phyloP scores from a whole-genome alignment of 1,140 invertebrate species.

The Trachelipus rathkii region DNA sequence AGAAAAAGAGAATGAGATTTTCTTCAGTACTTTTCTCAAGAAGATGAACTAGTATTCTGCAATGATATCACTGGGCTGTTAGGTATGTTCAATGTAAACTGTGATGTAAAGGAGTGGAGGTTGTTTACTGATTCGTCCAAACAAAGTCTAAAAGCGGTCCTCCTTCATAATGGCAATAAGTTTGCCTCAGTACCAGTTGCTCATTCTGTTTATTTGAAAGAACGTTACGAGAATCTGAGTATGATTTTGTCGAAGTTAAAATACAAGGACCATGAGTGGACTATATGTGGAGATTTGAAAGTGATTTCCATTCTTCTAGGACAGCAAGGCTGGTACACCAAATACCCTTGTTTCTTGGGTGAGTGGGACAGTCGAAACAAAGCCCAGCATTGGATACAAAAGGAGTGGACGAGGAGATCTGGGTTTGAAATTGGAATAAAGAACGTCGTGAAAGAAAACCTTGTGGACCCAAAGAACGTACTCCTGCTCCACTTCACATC shows the following conservation, averaged over 20 bases:
- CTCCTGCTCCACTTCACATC: too few relatives aligned
- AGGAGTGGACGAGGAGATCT: background rate
- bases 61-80: conserved; percentile 9
- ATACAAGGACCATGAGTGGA: conserved; percentile 39
- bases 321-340: conserved; percentile 49
- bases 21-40: conserved; percentile 11
- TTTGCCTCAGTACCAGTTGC: conserved; percentile 29
- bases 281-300: conserved; percentile 48
- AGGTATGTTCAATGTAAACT: background rate
- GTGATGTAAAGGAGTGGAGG: conserved; percentile 16
- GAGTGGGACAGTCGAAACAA: conserved; percentile 45
- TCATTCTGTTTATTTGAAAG: conserved; percentile 35
- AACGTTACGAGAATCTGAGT: conserved; percentile 30
- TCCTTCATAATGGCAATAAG: conserved; percentile 33
- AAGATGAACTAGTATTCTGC: conserved; percentile 16
- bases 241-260: conserved; percentile 25
- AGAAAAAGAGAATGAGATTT: conserved; percentile 14
- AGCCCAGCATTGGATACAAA: conserved; percentile 11
- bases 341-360: conserved; percentile 49
- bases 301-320: conserved; percentile 45
- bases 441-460: too few relatives aligned
- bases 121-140: conserved; percentile 3
- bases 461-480: too few relatives aligned
- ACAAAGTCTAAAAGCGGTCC: conserved; percentile 23
- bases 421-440: too few relatives aligned